Percentiles rank a stretch among this genome's conserved stretches.
These are phyloP conservation scores for Dynastes hyllus DNA, from an alignment of 2,888 invertebrate species.

Conservation along the genomic window DNA sequence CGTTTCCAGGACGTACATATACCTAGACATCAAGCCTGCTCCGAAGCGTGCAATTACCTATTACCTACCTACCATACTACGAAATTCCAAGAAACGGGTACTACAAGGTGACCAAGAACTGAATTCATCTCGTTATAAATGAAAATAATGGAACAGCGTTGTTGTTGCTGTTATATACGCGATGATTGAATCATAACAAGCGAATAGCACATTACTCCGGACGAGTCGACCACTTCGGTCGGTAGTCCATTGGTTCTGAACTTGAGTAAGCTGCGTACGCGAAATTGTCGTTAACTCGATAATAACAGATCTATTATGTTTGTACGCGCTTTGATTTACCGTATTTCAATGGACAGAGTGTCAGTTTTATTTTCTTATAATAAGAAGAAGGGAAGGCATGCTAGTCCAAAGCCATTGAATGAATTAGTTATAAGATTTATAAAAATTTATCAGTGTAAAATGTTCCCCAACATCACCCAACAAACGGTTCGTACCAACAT, in stretches of 20 bases:
- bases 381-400: too few species aligned
- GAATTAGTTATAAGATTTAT: too few species aligned
- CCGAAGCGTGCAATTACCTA: too few species aligned
- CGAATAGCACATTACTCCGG: slow-evolving; percentile 52
- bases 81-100: slow-evolving; percentile 13
- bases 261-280: slow-evolving; percentile 53
- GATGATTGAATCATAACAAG: slow-evolving; percentile 61
- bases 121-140: slow-evolving; percentile 55
- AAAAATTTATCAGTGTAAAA: too few species aligned
- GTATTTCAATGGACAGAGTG: neutral
- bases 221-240: slow-evolving; percentile 43
- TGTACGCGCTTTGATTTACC: neutral
- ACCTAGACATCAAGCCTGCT: too few species aligned
- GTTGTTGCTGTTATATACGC: slow-evolving; percentile 25
- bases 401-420: too few species aligned
- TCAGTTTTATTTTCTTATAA: neutral
- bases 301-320: slow-evolving; percentile 40
- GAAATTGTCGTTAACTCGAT: slow-evolving; percentile 54
- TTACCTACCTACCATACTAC: neutral
- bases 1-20: too few species aligned
- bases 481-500: too few species aligned
- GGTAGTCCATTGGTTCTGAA: slow-evolving; percentile 44
- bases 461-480: too few species aligned
- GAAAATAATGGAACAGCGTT: slow-evolving; percentile 58
- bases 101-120: neutral